Conservation (phyloP, 2,888 invertebrate species). For the Callimorpha dominula region DNA sequence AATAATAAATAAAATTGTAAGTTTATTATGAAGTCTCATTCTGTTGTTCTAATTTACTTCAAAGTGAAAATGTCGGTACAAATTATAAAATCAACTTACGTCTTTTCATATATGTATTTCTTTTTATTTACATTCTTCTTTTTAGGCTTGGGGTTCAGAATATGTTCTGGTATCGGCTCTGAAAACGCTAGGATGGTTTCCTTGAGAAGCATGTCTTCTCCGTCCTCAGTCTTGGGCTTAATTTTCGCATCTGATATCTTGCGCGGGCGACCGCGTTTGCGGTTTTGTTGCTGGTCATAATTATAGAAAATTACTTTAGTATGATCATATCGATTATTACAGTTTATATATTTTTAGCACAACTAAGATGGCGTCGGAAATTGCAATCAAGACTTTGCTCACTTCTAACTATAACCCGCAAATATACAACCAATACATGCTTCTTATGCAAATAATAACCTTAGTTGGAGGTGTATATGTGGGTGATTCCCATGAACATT, state of each 20-base stretch:
- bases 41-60: too few species aligned
- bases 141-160: slow-evolving; percentile 79
- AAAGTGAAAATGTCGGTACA: too few species aligned
- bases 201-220: slow-evolving; percentile 79
- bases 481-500: too few species aligned
- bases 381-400: too few species aligned
- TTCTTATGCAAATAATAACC: too few species aligned
- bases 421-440: too few species aligned
- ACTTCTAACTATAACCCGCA: too few species aligned
- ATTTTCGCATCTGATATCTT: slow-evolving; percentile 57
- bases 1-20: too few species aligned
- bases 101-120: slow-evolving; percentile 79
- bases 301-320: neutral
- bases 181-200: slow-evolving; percentile 83
- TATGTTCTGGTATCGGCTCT: slow-evolving; percentile 80
- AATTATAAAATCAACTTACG: slow-evolving; percentile 64
- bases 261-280: slow-evolving; percentile 78
- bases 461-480: too few species aligned
- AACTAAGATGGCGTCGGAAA: too few species aligned
- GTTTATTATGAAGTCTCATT: too few species aligned
- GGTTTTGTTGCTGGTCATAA: slow-evolving; percentile 41
- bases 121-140: slow-evolving; percentile 70
- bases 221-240: slow-evolving; percentile 57
- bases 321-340: neutral
- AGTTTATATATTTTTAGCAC: neutral